A percentile compares a stretch with the other conserved stretches of the same genome.
Conservation (phyloP, 2,888 invertebrate genomes). For the Dasypolia templi region DNA sequence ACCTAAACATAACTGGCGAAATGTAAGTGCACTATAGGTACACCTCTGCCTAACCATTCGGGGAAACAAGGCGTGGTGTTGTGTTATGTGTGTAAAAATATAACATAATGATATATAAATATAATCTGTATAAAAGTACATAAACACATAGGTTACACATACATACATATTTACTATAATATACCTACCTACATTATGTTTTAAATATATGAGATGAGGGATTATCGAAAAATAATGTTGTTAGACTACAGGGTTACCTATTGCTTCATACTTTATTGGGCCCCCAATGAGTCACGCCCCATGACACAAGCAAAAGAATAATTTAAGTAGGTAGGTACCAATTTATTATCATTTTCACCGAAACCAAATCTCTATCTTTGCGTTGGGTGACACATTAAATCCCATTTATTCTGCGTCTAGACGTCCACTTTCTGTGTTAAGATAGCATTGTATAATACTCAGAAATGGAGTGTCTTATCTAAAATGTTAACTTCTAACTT, state of each 20-base stretch:
- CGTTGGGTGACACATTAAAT: conserved; percentile 1
- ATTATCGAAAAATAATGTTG: not conserved
- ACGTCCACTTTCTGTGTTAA: conserved; percentile 16
- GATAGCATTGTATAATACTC: conserved; percentile 3
- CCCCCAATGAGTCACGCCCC: not conserved
- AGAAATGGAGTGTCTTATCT: conserved; percentile 23
- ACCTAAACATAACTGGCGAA: too few species aligned
- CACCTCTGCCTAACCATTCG: too few species aligned
- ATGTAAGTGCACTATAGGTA: too few species aligned
- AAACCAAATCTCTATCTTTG: not conserved
- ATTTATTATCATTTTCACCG: conserved; percentile 2
- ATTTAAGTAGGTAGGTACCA: not conserved
- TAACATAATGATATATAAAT: not conserved
- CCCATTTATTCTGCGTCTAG: conserved; percentile 38
- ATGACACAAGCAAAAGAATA: not conserved
- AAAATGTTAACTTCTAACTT: not conserved
- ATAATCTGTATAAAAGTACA: not conserved
- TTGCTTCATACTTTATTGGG: not conserved
- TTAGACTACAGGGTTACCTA: too few species aligned
- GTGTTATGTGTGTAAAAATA: too few species aligned
- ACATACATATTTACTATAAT: too few species aligned
- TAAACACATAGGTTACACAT: not conserved
- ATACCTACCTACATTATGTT: too few species aligned
- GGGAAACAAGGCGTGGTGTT: too few species aligned
- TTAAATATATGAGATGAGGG: too few species aligned